Conservation (phyloP, 2,888 invertebrate genomes). For the Machimus atricapillus region DNA sequence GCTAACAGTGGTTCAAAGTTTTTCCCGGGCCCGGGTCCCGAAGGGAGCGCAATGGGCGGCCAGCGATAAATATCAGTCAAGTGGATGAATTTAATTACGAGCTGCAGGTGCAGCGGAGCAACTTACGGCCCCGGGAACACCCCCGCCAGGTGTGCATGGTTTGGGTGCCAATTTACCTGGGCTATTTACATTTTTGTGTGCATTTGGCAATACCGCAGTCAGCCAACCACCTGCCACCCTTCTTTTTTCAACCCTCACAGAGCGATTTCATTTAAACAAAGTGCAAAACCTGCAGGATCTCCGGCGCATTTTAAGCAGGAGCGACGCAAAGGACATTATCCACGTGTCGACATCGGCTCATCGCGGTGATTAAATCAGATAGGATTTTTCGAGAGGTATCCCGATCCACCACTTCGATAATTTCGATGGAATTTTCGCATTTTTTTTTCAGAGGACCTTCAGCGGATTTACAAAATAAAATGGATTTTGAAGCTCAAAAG, state of each 20-base stretch:
- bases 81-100: conserved; percentile 40
- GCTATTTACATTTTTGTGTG: conserved; percentile 13
- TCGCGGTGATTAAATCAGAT: background rate
- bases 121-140: background rate
- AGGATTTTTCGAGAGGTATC: background rate
- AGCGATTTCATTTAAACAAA: background rate
- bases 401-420: background rate
- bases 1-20: conserved; percentile 38
- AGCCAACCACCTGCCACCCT: background rate
- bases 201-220: background rate
- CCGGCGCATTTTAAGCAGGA: background rate
- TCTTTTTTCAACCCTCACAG: background rate
- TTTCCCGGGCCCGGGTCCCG: conserved; percentile 19
- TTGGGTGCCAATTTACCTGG: background rate
- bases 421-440: background rate
- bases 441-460: background rate
- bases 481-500: background rate
- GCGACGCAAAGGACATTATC: background rate
- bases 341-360: background rate
- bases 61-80: conserved; percentile 39
- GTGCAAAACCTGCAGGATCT: background rate
- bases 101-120: conserved; percentile 23
- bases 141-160: background rate
- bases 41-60: conserved; percentile 32
- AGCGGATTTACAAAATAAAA: background rate